phyloP scores from a whole-genome alignment of 2,888 invertebrate genomes.

The Xylocampa areola region DNA sequence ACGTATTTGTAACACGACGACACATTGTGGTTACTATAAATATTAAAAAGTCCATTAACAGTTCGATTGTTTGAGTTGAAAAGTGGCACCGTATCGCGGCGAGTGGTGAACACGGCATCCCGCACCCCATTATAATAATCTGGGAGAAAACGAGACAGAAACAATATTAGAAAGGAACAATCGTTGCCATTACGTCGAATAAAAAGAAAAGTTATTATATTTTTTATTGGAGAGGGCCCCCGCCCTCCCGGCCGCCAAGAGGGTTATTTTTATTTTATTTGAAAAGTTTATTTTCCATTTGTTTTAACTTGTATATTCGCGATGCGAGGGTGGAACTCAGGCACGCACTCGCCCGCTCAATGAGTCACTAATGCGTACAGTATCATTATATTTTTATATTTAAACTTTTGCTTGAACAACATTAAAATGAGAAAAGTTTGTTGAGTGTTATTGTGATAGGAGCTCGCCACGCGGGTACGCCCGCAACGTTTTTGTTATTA shows the following conservation, averaged over 20 bases:
- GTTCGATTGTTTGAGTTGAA: slow-evolving; percentile 50
- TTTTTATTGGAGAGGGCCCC: slow-evolving; percentile 88
- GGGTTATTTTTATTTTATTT: slow-evolving; percentile 90
- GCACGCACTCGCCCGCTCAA: slow-evolving; percentile 84
- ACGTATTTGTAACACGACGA: slow-evolving; percentile 30
- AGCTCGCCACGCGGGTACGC: slow-evolving; percentile 42
- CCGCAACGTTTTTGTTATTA: slow-evolving; percentile 49
- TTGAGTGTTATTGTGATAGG: slow-evolving; percentile 76
- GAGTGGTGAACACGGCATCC: slow-evolving; percentile 53
- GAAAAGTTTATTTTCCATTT: slow-evolving; percentile 90
- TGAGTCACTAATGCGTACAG: slow-evolving; percentile 89
- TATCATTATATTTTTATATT: slow-evolving; percentile 89
- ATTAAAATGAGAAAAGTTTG: slow-evolving; percentile 89
- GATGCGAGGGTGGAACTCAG: slow-evolving; percentile 82
- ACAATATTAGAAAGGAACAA: slow-evolving; percentile 85
- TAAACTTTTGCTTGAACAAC: slow-evolving; percentile 87
- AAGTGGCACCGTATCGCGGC: slow-evolving; percentile 57
- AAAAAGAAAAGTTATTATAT: slow-evolving; percentile 90
- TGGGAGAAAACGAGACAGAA: slow-evolving; percentile 80
- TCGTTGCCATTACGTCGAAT: slow-evolving; percentile 88
- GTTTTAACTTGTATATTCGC: slow-evolving; percentile 88
- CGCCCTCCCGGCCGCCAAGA: slow-evolving; percentile 87
- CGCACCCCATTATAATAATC: slow-evolving; percentile 85
- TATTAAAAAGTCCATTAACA: slow-evolving; percentile 60
- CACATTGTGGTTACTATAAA: slow-evolving; percentile 45